phyloP scores from a whole-genome alignment of 2,113 vertebrate genomes.

The Oryzias javanicus region DNA sequence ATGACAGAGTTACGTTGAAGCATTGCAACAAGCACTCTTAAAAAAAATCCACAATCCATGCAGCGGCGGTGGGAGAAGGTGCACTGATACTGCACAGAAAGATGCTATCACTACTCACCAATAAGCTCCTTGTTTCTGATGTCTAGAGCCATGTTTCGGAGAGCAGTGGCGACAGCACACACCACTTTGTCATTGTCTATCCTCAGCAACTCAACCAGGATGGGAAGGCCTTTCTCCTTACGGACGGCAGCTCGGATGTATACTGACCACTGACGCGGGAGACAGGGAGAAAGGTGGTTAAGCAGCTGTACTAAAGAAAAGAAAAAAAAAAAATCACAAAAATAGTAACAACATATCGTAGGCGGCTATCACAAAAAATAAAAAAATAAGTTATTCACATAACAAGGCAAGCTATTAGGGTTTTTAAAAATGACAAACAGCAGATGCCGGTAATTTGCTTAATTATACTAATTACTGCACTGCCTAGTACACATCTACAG shows the following conservation, averaged over 20 bases:
- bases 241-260: constrained; percentile 97
- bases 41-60: not conserved
- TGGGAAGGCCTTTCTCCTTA: constrained; percentile 97
- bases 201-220: constrained; percentile 94
- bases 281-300: not conserved
- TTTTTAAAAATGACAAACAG: too few species aligned
- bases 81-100: not conserved
- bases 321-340: not conserved
- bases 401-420: too few species aligned
- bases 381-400: too few species aligned
- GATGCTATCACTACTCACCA: constrained; percentile 77
- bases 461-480: too few species aligned
- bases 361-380: not conserved
- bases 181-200: constrained; percentile 99
- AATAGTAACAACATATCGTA: not conserved
- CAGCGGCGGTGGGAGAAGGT: not conserved
- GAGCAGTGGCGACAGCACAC: constrained; percentile 95
- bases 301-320: not conserved
- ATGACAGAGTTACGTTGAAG: too few species aligned
- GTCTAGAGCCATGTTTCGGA: constrained; percentile 98
- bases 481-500: too few species aligned
- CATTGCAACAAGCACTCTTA: not conserved
- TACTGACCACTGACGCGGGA: constrained; percentile 88
- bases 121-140: constrained; percentile 98
- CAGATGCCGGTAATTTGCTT: too few species aligned